Evolutionary conservation across 2,113 vertebrate species (phyloP), one percentile per base, ranked within the genome.

Genomic region (Pandion haliaetus): DNA sequence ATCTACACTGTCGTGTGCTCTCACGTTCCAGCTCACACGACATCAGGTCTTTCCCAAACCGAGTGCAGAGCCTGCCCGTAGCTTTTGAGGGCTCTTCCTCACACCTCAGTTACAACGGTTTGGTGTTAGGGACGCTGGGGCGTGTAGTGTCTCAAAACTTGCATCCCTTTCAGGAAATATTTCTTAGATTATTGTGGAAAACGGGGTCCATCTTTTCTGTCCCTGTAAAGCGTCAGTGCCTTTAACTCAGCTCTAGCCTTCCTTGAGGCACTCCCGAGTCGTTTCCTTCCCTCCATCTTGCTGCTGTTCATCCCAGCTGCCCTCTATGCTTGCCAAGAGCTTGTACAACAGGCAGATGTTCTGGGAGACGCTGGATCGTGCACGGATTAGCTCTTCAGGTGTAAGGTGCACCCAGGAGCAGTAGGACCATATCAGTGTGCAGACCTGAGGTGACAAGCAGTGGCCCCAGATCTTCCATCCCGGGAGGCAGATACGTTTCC

Each of bases 91-190:
- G 25, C 55, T 74, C 6, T 19, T 90, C 45, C 31, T 54, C 45
- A 40, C 1, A 2, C 31, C 31, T 6, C 59, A 28, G 36, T 42
- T 67, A 36, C 2, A 40, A 71, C 80, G 29, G 31, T 65, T 25
- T 70, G 21, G 31, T 31, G 5, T 57, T 36, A 63, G 19, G 47
- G 66, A 26, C 50, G 58, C 26, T 63, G 57, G 44, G 31, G n/a
- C 4, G 0, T 1, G 0, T 20, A 42, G 42, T 5, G 0, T 32
- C 49, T 80, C 57, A 65, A 50, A 94, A 61, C 26, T 44, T 47
- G 38, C 26, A 36, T 38, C 49, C 44, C 8, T 59, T 79, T 67
- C 26, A 86, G 34, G 77, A 90, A 49, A 11, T 47, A 59, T 42
- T 83, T 86, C 29, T 61, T 61, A 42, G n/a, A n/a, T 80, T 79